phyloP scores from a whole-genome alignment of 2,113 vertebrate genomes.

The Machaerirhynchus nigripectus region DNA sequence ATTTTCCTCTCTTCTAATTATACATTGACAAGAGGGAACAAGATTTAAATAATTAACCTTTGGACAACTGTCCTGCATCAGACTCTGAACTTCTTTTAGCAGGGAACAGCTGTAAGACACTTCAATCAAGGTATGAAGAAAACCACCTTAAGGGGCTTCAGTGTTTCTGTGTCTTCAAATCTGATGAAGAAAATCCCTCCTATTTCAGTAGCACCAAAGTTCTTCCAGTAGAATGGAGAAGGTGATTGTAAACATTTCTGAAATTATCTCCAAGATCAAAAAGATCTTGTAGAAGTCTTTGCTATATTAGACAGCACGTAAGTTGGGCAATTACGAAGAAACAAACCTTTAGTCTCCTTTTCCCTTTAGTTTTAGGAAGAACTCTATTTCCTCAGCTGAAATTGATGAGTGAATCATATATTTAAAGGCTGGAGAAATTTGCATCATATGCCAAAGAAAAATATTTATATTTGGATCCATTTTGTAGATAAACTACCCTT shows the following conservation, averaged over 20 bases:
- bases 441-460: neutral
- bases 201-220: neutral
- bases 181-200: neutral
- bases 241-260: neutral
- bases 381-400: neutral
- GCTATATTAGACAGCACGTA: neutral
- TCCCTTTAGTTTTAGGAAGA: neutral
- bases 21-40: neutral
- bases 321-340: neutral
- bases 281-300: neutral
- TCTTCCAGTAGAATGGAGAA: neutral
- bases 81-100: neutral
- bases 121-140: neutral
- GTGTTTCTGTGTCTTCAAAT: neutral
- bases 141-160: neutral
- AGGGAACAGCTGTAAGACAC: neutral
- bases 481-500: neutral
- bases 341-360: neutral
- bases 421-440: neutral
- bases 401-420: neutral
- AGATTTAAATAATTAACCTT: neutral
- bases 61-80: neutral
- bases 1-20: neutral
- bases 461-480: neutral
- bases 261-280: neutral